phyloP scores from a whole-genome alignment of 2,888 invertebrate species.

The Tiliacea aurago region DNA sequence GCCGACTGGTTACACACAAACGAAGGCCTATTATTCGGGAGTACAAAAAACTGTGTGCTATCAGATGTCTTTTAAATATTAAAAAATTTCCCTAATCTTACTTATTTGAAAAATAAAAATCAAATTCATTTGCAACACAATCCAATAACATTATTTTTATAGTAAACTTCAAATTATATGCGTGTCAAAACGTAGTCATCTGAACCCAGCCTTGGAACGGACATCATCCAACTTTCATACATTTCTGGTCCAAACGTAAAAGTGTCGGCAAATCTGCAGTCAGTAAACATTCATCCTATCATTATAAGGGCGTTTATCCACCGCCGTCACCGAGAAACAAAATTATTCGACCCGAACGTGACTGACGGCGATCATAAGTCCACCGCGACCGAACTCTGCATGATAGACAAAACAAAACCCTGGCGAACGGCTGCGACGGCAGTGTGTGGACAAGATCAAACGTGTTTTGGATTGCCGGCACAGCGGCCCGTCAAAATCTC shows the following conservation, averaged over 20 bases:
- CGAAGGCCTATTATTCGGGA: neutral
- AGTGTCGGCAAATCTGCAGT: neutral
- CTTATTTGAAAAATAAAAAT: neutral
- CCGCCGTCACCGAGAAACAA: neutral
- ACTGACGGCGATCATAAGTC: neutral
- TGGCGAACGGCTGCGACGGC: too few relatives aligned
- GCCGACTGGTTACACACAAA: neutral
- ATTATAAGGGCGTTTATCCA: neutral
- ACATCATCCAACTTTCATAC: neutral
- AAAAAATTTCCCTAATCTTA: neutral
- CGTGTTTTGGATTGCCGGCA: too few relatives aligned
- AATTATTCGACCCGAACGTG: neutral
- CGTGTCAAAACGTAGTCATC: conserved; percentile 20
- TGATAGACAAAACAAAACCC: neutral
- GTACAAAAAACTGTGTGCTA: neutral
- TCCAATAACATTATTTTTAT: neutral
- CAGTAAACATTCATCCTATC: neutral
- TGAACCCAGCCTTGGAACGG: conserved; percentile 20
- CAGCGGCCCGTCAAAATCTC: too few relatives aligned
- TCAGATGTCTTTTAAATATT: neutral
- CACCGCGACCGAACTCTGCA: too few relatives aligned
- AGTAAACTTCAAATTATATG: neutral
- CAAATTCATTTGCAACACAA: neutral
- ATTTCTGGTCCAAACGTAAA: neutral
- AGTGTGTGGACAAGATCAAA: too few relatives aligned